These are phyloP conservation scores for Sycophaga agraensis DNA, from an alignment of 1,140 invertebrate species.

Conservation along the genomic window DNA sequence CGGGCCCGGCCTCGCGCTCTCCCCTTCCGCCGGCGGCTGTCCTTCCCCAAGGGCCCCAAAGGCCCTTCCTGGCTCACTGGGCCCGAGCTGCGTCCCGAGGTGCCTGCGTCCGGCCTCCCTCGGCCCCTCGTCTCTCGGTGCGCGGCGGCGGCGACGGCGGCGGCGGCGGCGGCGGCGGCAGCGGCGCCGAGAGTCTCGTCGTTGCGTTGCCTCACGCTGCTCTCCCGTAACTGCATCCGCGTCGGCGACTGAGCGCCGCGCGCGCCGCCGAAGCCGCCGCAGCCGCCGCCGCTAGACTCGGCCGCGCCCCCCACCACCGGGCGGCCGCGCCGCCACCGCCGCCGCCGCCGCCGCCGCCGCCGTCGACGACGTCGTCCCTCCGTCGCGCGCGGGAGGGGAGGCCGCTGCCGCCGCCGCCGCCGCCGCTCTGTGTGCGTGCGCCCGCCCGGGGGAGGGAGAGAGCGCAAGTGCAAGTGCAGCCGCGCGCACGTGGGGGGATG, in stretches of 20 bases:
- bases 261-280: conserved; percentile 40
- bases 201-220: conserved; percentile 58
- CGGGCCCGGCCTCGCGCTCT: not conserved
- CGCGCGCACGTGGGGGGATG: conserved; percentile 10
- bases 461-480: conserved; percentile 27
- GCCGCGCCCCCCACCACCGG: not conserved
- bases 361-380: conserved; percentile 21
- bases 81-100: not conserved
- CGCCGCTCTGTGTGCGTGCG: not conserved
- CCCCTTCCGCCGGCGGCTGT: not conserved
- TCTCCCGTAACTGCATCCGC: conserved; percentile 60
- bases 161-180: conserved; percentile 37
- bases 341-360: conserved; percentile 36
- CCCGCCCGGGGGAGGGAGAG: not conserved
- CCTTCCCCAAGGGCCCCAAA: too few relatives aligned
- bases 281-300: conserved; percentile 29
- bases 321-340: conserved; percentile 34
- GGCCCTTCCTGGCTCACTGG: too few relatives aligned
- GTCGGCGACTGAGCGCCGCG: conserved; percentile 36
- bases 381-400: too few relatives aligned
- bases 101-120: conserved; percentile 23
- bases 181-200: conserved; percentile 33
- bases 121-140: conserved; percentile 57
- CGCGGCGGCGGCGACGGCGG: conserved; percentile 60
- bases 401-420: not conserved